Evolutionary conservation across 2,797 vertebrate genomes (phyloP), one percentile per base, ranked within the genome.

Genomic region (Zenarchopterus dispar): DNA sequence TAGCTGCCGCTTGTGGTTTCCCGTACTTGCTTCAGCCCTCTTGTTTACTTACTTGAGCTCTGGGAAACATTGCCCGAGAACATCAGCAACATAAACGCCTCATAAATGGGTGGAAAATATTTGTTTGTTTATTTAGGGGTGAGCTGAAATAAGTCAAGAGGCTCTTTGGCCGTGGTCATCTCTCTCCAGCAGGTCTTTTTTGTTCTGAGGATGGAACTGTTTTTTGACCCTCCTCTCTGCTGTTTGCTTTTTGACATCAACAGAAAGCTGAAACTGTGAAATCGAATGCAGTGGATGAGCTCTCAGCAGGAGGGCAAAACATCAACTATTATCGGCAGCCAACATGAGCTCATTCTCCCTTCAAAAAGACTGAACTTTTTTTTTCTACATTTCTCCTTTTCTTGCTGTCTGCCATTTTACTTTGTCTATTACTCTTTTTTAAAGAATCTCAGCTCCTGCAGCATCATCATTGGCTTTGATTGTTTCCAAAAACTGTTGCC

Each of bases 251-350:
- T 70, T 77, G 70, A 77, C 83, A 80, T 71, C 45, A 15, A 48
- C 65, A 72, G 52, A 82, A 58, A 69, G 64, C 70, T 47, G 69
- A 78, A 55, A 70, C 77, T 76, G 74, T 74, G 81, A 88, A 85
- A 84, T 85, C n/a, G 46, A 86, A 88, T 71, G 72, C 59, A 61
- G 62, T 48, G 67, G 77, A 39, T 53, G 74, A 80, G 73, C 54
- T 62, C 75, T 75, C 82, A 64, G 75, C 67, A 36, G 81, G 78
- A 39, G 62, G 51, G 46, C 66, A 13, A 67, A 78, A 78, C 63
- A 82, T 77, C 56, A 70, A 76, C 78, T 66, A 56, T 79, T 76
- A 73, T 71, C 39, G 19, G 58, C 62, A 64, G 70, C 55, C 4
- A 31, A 78, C 66, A 63, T 61, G 21, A 46, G 23, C 58, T 61